Evolutionary conservation across 2,797 vertebrate genomes (phyloP).

Genomic region (Calcarius lapponicus): DNA sequence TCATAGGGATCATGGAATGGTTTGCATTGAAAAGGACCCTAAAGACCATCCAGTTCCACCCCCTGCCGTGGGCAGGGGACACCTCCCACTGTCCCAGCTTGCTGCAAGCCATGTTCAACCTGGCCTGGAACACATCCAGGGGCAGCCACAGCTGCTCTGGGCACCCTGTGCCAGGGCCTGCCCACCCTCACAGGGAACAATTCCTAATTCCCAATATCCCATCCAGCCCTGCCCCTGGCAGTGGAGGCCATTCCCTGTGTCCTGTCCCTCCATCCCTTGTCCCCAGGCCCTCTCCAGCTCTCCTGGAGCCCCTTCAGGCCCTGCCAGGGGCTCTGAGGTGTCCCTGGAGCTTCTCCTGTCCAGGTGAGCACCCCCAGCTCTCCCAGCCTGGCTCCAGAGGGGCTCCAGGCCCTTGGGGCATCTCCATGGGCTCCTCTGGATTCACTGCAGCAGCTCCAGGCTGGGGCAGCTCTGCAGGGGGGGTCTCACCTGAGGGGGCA

Average conservation of each 20-base stretch:
- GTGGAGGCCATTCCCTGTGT: not conserved
- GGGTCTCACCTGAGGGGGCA: not conserved
- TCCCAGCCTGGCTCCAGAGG: not conserved
- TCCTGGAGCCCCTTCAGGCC: not conserved
- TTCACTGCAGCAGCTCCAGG: not conserved
- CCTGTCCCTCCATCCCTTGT: not conserved
- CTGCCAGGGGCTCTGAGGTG: rapidly evolving
- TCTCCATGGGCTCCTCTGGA: rapidly evolving
- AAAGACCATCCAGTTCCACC: rapidly evolving
- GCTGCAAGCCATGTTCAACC: rapidly evolving
- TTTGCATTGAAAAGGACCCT: not conserved
- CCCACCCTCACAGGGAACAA: too few relatives aligned
- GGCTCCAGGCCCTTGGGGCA: rapidly evolving
- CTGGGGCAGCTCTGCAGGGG: not conserved
- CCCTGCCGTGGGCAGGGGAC: not conserved
- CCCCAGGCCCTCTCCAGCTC: not conserved
- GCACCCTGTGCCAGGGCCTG: not conserved
- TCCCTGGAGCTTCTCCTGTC: not conserved
- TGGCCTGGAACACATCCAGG: rapidly evolving
- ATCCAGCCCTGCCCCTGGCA: not conserved
- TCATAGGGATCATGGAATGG: too few relatives aligned
- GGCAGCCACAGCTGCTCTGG: not conserved
- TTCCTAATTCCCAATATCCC: not conserved
- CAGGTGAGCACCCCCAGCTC: not conserved
- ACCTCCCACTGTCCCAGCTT: rapidly evolving